Base-by-base conservation (phyloP, 2,113 vertebrate species). In the Antigone vipio region DNA sequence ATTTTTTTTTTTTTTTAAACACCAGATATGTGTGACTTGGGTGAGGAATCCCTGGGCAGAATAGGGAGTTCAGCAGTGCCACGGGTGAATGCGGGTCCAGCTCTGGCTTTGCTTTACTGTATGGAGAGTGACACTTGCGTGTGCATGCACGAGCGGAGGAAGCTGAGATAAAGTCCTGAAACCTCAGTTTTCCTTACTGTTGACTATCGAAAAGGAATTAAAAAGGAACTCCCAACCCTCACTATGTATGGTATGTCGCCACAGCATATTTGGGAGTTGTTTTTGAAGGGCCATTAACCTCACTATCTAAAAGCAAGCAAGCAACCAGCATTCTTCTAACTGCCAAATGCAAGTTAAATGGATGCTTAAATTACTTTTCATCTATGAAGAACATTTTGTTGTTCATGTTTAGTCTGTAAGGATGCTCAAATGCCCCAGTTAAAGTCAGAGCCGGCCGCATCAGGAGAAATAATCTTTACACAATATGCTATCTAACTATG, bases 331-430 rank as follows among this genome's bases (percentile, higher is more conserved):
- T 93, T 87, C 49, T 92, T 89, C n/a, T 42, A 79, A 38, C 53
- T 94, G 69, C 62, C 59, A 91, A 85, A 89, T 67, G 71, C 42
- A 95, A 62, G 87, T 92, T 89, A 94, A 92, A 82, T 76, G n/a
- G 66, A n/a, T 92, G 71, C 4, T 85, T 26, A 66, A 91, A 79
- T 76, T 55, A 59, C 38, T 89, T 95, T 93, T 95, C 38, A 32
- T 75, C 53, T 67, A 16, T 27, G 67, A 88, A 89, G 47, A 81
- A 42, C 29, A 40, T 76, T 82, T 91, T 88, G 38, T 86, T 95
- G 58, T 82, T 92, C 50, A 35, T 94, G 42, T 86, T 90, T 80
- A 76, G 77, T 87, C 80, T 92, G 53, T 75, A 85, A 78, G 20
- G 58, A 58, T 78, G 50, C 42, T 85, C 84, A 89, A 11, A 76